These are phyloP conservation scores for Diabrotica balteata DNA, from an alignment of 2,888 invertebrate genomes.

Conservation along the genomic window DNA sequence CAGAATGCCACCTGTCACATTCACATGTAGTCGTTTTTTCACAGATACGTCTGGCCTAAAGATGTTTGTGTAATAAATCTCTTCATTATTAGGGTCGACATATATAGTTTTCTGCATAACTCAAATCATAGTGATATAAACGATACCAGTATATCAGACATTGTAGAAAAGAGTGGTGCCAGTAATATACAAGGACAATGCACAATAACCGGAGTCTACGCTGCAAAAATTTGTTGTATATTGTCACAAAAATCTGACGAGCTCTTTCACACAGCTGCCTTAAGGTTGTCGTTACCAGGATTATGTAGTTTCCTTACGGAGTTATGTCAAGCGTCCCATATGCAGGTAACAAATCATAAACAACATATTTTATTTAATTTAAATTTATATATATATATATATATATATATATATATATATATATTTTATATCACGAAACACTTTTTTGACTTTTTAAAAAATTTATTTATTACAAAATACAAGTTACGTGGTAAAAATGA, in stretches of 20 bases:
- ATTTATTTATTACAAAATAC: too few species aligned
- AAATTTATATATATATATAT: too few species aligned
- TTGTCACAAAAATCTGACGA: constrained; percentile 90
- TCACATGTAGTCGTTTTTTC: too few species aligned
- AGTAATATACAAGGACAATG: constrained; percentile 61
- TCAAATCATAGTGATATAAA: constrained; percentile 63
- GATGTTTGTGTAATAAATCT: too few species aligned
- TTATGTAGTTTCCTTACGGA: constrained; percentile 82
- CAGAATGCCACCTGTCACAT: too few species aligned
- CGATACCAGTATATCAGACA: constrained; percentile 75
- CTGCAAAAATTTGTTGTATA: constrained; percentile 88
- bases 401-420: too few species aligned
- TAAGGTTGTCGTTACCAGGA: constrained; percentile 84
- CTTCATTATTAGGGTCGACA: constrained; percentile 71
- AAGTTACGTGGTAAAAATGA: too few species aligned
- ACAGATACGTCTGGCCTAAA: too few species aligned
- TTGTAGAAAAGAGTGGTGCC: constrained; percentile 68
- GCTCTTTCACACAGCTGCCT: constrained; percentile 87
- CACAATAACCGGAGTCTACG: constrained; percentile 77
- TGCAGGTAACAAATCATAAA: constrained; percentile 65
- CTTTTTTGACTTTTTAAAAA: too few species aligned
- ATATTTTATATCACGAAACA: too few species aligned
- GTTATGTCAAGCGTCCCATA: constrained; percentile 85
- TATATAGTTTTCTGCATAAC: constrained; percentile 80
- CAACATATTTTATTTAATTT: too few species aligned